Evolutionary conservation across 2,797 vertebrate species (phyloP), one percentile per base, ranked within the genome.

Genomic region (Gobionotothen gibberifrons): DNA sequence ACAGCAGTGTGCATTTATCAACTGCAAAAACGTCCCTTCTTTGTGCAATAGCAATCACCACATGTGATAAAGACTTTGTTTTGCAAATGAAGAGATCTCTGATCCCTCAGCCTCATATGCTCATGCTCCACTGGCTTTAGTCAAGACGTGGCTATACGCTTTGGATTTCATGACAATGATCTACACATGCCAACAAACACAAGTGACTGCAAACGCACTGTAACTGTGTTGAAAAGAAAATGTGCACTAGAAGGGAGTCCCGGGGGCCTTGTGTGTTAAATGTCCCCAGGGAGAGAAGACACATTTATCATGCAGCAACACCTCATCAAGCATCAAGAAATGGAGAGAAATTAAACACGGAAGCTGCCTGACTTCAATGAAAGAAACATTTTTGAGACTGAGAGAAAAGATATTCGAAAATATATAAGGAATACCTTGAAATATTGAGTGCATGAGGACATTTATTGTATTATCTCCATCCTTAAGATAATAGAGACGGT

Each of bases 31-130:
- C 56, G 40, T 16, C 12, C 10, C 43, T n/a, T 16, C 47, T 76
- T 58, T 74, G 46, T 53, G 40, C 43, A 59, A 61, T 14, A 19
- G 62, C 52, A 78, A 71, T 80, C 68, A 39, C 43, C n/a, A 14
- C 62, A 44, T 61, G 36, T 49, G 43, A 63, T 78, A 59, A 76
- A 81, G 69, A 69, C 42, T 76, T 58, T 69, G 54, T 74, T 68
- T 74, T 78, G 83, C 53, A 75, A 80, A 87, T 83, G 65, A 1
- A 22, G 26, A 81, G 52, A 71, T 71, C 69, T 22, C 15, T 11
- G 26, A 63, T 70, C 48, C 65, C 66, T 74, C 52, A 13, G 66
- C 77, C 72, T 74, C 65, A 22, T 21, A 13, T 29, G 22, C 26
- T 26, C 57, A 48, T 49, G 51, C 74, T 83, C 69, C 72, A 65